Evolutionary conservation across 2,113 vertebrate genomes (phyloP), one percentile per base, ranked within the genome.

Genomic region (Nymphicus hollandicus): DNA sequence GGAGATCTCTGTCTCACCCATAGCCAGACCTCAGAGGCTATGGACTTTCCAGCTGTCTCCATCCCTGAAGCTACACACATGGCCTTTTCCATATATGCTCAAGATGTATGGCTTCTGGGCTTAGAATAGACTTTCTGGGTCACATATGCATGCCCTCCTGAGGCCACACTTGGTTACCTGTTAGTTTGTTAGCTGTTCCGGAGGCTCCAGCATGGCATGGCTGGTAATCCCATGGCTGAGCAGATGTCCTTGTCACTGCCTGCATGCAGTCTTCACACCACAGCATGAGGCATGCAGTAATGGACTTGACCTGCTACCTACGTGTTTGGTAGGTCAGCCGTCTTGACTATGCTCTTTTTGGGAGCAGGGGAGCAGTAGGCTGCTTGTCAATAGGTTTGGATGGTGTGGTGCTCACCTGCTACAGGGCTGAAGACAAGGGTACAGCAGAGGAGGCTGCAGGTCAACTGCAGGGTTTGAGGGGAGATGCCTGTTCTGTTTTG

Each of bases 121-220:
- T 79, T 60, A 47, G 44, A 23, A 14, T 17, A 68, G 13, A 12
- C 73, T 92, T 93, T 91, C 56, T 91, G 81, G 94, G 86, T 97
- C 93, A 80, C 87, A 37, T 33, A 39, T 7, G 52, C 35, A 27
- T 52, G 58, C 84, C 66, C 63, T 65, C 72, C 52, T 0, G 0
- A 68, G 83, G 91, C 65, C 56, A 25, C 0, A 4, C 63, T 73
- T 66, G 23, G 53, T 66, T 86, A 66, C 76, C 71, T 86, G 49
- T 23, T 89, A 6, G 27, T 80, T 52, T 24, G 22, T 44, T 82
- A 80, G 49, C 82, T 73, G 82, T 63, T 93, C 63, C 5, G 0
- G 53, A 4, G 19, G 27, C 85, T 69, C 52, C 6, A 1, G 52
- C 3, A 1, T 4, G 1, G 9, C 82, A 53, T 0, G 28, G 35